A percentile compares a stretch with the other conserved stretches of the same genome.
Evolutionary conservation across 2,113 vertebrate genomes (phyloP).

Genomic region (Leptobrachium ailaonicum): DNA sequence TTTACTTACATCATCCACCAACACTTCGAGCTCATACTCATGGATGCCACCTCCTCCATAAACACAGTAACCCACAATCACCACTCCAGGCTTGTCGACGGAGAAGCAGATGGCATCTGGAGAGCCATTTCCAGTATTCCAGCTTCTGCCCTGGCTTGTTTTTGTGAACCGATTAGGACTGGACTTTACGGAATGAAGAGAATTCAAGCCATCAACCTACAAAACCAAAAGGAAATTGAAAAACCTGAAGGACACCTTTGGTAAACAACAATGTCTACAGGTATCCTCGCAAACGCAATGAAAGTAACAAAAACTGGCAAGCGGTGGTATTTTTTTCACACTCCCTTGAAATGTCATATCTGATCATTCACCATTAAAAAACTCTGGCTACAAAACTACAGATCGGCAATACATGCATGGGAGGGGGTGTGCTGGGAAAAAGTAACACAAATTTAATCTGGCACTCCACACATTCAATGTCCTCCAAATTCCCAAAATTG

Average conservation of each 20-base stretch:
- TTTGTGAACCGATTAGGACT: conserved; percentile 95
- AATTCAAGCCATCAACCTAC: conserved; percentile 91
- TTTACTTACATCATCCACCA: conserved; percentile 93
- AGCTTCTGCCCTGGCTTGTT: conserved; percentile 97
- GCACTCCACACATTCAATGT: too few species aligned
- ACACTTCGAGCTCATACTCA: conserved; percentile 94
- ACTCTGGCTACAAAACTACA: too few species aligned
- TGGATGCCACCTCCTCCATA: conserved; percentile 98
- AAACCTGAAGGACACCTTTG: not conserved
- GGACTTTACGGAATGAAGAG: conserved; percentile 93
- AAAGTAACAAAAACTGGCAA: too few species aligned
- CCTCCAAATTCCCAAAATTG: too few species aligned
- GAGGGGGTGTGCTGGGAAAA: too few species aligned
- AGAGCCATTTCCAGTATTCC: conserved; percentile 98
- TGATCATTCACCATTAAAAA: too few species aligned
- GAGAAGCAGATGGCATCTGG: conserved; percentile 97
- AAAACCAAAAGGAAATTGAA: conserved; percentile 13
- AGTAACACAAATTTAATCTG: too few species aligned
- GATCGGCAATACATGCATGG: too few species aligned
- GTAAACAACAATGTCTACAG: too few species aligned
- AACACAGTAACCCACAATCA: conserved; percentile 95
- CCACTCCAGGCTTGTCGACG: conserved; percentile 91
- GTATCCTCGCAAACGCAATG: too few species aligned
- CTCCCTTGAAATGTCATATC: too few species aligned
- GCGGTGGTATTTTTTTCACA: too few species aligned